phyloP scores from a whole-genome alignment of 2,113 vertebrate genomes.

The Neomonachus schauinslandi region DNA sequence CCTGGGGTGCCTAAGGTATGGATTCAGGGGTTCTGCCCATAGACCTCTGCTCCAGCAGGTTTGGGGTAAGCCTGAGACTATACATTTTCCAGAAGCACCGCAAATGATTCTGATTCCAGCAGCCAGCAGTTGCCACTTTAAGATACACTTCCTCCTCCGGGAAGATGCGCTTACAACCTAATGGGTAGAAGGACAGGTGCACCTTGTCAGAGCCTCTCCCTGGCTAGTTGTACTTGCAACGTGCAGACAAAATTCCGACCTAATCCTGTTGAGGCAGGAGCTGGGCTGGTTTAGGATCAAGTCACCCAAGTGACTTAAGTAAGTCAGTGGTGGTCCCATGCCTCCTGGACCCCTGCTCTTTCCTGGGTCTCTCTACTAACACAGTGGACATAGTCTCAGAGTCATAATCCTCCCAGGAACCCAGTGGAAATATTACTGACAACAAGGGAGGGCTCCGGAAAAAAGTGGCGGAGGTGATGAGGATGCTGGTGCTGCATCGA shows the following conservation, averaged over 20 bases:
- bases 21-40: no score
- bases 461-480: no score
- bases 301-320: no score
- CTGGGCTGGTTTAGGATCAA: not conserved
- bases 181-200: not conserved
- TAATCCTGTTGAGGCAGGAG: not conserved
- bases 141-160: not conserved
- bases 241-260: not conserved
- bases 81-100: not conserved
- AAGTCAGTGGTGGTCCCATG: not conserved
- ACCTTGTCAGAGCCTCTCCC: not conserved
- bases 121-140: not conserved
- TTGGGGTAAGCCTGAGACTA: not conserved
- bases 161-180: not conserved
- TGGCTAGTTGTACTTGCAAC: accelerated
- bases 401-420: not conserved
- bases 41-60: not conserved
- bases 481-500: not conserved
- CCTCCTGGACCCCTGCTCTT: not conserved
- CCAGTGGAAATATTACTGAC: not conserved
- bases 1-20: not conserved
- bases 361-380: not conserved
- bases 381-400: no score
- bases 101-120: not conserved
- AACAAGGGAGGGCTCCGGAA: not conserved